phyloP scores from a whole-genome alignment of 92 coral and sea anemone genomes.

The Heteractis magnifica region DNA sequence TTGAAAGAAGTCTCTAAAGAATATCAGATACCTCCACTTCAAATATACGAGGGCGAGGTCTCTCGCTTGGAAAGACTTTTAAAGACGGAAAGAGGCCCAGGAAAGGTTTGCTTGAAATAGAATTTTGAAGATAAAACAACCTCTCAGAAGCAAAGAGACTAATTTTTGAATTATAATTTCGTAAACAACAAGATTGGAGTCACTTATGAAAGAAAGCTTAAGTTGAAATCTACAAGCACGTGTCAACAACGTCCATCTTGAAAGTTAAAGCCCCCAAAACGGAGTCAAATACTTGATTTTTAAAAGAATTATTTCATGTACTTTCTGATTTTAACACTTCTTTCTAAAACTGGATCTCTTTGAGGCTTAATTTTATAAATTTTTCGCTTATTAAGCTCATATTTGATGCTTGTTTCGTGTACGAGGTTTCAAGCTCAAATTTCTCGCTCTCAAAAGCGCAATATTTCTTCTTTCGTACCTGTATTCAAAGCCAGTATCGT shows the following conservation, averaged over 20 bases:
- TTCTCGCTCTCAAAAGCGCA: neutral
- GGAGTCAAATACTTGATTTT: neutral
- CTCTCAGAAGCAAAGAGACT: no score
- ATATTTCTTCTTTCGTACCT: constrained; percentile 43
- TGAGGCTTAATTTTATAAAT: neutral
- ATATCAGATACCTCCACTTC: neutral
- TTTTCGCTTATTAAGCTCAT: neutral
- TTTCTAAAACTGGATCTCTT: neutral
- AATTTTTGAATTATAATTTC: no score
- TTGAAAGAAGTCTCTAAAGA: neutral
- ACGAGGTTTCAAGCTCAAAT: neutral
- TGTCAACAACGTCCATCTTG: neutral
- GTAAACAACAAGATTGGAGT: no score
- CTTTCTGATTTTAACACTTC: neutral
- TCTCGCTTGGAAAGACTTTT: neutral
- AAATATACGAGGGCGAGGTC: neutral
- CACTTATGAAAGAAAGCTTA: neutral
- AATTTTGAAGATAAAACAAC: no score
- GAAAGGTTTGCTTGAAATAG: no score
- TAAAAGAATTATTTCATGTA: neutral
- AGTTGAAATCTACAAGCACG: neutral
- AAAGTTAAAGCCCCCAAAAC: neutral
- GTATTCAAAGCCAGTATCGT: constrained; percentile 67
- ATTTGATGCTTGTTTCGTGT: neutral
- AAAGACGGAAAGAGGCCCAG: no score